Conservation (phyloP, 2,888 invertebrate species). For the Apamea monoglypha region DNA sequence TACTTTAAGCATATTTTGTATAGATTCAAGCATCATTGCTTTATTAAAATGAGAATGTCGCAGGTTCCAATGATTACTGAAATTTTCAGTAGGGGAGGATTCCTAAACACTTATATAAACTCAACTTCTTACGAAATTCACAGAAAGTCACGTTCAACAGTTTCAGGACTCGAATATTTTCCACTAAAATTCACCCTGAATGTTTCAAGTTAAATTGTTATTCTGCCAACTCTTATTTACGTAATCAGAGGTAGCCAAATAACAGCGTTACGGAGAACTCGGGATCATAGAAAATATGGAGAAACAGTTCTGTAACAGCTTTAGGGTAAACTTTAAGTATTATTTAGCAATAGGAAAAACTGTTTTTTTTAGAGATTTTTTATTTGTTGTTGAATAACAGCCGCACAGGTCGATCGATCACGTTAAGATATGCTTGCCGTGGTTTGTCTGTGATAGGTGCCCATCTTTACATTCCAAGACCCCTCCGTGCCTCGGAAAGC, state of each 20-base stretch:
- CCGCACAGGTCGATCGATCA: too few species aligned
- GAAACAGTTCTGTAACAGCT: slow-evolving; percentile 13
- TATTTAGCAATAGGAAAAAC: neutral
- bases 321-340: neutral
- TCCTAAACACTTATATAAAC: slow-evolving; percentile 5
- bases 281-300: slow-evolving; percentile 14
- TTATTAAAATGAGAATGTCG: neutral
- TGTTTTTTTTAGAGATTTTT: neutral
- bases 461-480: too few species aligned
- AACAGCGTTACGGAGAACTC: slow-evolving; percentile 23
- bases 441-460: too few species aligned
- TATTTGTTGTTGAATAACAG: neutral
- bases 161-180: slow-evolving; percentile 30
- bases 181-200: slow-evolving; percentile 22
- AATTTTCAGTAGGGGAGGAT: neutral
- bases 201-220: slow-evolving; percentile 57
- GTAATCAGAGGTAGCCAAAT: slow-evolving; percentile 24
- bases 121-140: slow-evolving; percentile 8
- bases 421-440: too few species aligned
- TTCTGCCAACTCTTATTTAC: slow-evolving; percentile 36
- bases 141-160: slow-evolving; percentile 29
- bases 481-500: too few species aligned
- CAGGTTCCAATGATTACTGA: neutral
- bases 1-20: neutral
- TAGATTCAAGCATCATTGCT: neutral